A percentile compares a stretch with the other conserved stretches of the same genome.
Conservation (phyloP, 2,797 vertebrate species). For the Anas flavirostris region DNA sequence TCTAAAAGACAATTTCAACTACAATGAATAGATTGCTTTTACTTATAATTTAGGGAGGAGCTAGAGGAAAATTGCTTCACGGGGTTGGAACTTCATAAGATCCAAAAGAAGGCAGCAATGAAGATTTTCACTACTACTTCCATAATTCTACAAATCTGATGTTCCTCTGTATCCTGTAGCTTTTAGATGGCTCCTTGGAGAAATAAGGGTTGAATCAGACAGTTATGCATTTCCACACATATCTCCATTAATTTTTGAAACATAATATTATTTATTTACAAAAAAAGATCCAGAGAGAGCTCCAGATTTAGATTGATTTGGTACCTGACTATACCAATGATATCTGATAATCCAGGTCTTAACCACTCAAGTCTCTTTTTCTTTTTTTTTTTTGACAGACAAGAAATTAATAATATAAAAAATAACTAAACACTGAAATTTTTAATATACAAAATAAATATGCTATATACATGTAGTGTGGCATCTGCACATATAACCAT, state of each 20-base stretch:
- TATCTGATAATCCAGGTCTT: neutral
- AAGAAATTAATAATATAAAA: neutral
- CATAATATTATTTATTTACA: neutral
- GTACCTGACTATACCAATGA: neutral
- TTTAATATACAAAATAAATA: neutral
- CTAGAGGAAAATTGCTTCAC: neutral
- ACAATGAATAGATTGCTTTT: neutral
- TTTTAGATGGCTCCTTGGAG: neutral
- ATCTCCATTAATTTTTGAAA: neutral
- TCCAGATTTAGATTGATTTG: neutral
- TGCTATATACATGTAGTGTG: neutral
- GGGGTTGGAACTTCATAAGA: neutral
- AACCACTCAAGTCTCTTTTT: neutral
- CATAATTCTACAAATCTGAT: neutral
- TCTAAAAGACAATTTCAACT: neutral
- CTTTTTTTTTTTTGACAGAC: neutral
- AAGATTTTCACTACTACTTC: neutral
- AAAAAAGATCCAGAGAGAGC: neutral
- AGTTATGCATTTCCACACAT: neutral
- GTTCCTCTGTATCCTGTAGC: neutral
- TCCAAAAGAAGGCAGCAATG: neutral
- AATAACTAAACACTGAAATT: neutral
- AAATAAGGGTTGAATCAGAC: neutral
- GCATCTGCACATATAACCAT: accelerated
- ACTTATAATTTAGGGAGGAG: neutral